Evolutionary conservation across 2,888 invertebrate species (phyloP), one percentile per base, ranked within the genome.

Genomic region (Dione juno): DNA sequence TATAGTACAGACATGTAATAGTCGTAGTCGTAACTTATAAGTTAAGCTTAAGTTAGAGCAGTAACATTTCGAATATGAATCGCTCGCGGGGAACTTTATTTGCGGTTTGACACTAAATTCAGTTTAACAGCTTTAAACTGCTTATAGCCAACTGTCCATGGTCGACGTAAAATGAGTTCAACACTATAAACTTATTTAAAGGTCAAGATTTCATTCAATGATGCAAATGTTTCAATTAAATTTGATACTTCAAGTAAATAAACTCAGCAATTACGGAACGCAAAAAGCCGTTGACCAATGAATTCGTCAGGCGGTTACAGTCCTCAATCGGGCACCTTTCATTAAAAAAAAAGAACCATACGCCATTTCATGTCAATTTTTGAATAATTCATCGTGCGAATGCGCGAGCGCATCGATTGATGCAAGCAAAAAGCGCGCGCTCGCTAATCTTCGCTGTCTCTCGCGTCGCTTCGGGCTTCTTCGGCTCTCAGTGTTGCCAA

Each of bases 331-430:
- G 90, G 92, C 93, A 92, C 93, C 93, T 92, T 93, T 91, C 89
- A 88, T 90, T 91, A 82, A 84, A 89, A 91, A 92, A 92, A 93
- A 92, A 91, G 90, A 90, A 90, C 91, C 91, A 92, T 92, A 92
- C 93, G 93, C 92, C 92, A 93, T 92, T 93, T 93, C 92, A 93
- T 93, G 93, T 92, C 93, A 92, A 92, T 92, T 92, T 92, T 90
- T 93, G 93, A 93, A 93, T 93, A 90, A 93, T 93, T 93, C 93
- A 93, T 93, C 82, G 90, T 88, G 90, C 91, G 92, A 92, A 91
- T 92, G 93, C 91, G 89, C 89, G 91, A 88, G 92, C 92, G 92
- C 92, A 92, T 91, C 93, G 92, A 93, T 93, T 93, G 92, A 93
- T 92, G 91, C 92, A 91, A 89, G 90, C 90, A 93, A 93, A 93